Base-by-base conservation (phyloP, 2,888 invertebrate genomes). In the Limnephilus rhombicus region DNA sequence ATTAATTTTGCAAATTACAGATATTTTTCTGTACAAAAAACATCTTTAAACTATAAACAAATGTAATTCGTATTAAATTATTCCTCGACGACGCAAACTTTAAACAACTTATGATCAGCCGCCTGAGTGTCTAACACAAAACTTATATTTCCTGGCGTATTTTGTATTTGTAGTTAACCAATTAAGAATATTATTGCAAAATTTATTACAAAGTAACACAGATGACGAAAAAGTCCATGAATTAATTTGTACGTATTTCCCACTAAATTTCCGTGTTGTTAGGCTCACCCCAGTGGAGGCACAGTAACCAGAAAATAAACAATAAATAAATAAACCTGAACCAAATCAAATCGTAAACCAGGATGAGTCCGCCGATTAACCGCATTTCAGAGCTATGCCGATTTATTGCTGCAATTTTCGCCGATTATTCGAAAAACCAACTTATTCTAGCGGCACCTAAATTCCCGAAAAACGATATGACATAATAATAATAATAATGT, bases 261-360 rank as follows among this genome's bases (percentile, higher is more conserved):
- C 68, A 68, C 68, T 68, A 24, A 68, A 68, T 68, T 68, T 31
- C 29, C 11, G 80, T 41, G 29, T 49, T 80, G 89, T 37, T 82
- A 45, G 29, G 81, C 24, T 80, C 45, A 81, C 41, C 49, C 45
- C 34, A 45, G 24, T 15, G 81, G 89, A 18, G 29, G 24, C 49
- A n/a, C 37, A n/a, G 15, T 80, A 80, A 80, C 87, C 91, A 87
- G 81, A 80, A 86, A 86, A 80, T 91, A 82, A 87, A 87, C 87
- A 68, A 68, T 68, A 53, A 53, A 53, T 18, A 53, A 53, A 53
- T 7, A 68, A 68, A 68, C 68, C 68, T n/a, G 68, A 68, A 68
- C 68, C 68, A n/a, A n/a, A 68, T 68, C 87, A 53, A 81, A 80
- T 45, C 91, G 91, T 91, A 81, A 87, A 81, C 86, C 87, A 81